phyloP scores from a whole-genome alignment of 2,797 vertebrate genomes.

The Diplodus sargus region DNA sequence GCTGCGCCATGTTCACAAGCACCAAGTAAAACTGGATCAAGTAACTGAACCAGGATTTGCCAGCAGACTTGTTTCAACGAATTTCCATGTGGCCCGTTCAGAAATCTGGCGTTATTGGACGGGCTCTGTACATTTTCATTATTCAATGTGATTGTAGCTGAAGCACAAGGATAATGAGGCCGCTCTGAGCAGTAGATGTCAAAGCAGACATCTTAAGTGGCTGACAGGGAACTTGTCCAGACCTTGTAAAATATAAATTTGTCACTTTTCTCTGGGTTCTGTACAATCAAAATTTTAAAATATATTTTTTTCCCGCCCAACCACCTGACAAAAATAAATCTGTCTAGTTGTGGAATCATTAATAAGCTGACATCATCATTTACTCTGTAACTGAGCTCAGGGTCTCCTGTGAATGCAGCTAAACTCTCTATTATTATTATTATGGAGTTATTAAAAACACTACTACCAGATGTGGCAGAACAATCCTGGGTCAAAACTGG shows the following conservation, averaged over 20 bases:
- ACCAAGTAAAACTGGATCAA: slow-evolving; percentile 37
- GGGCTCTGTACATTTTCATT: slow-evolving; percentile 27
- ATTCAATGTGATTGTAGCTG: slow-evolving; percentile 33
- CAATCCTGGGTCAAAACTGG: slow-evolving; percentile 33
- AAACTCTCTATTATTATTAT: slow-evolving; percentile 37
- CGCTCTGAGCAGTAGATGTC: slow-evolving; percentile 23
- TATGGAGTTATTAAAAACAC: slow-evolving; percentile 45
- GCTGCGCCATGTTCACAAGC: slow-evolving; percentile 32
- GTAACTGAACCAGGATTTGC: slow-evolving; percentile 13
- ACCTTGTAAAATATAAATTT: slow-evolving; percentile 38
- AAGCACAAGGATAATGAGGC: slow-evolving; percentile 56
- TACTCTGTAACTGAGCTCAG: slow-evolving; percentile 19
- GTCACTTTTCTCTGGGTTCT: slow-evolving; percentile 45
- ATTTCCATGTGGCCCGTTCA: slow-evolving; percentile 50
- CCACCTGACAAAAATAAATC: slow-evolving; percentile 26
- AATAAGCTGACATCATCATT: slow-evolving; percentile 54
- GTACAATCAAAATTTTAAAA: slow-evolving; percentile 1
- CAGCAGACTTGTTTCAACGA: slow-evolving; percentile 42
- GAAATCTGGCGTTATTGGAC: slow-evolving; percentile 42
- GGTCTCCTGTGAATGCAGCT: slow-evolving; percentile 18
- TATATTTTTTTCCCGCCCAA: slow-evolving; percentile 32
- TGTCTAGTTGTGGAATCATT: slow-evolving; percentile 34
- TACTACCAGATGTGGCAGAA: slow-evolving; percentile 46
- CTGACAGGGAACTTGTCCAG: slow-evolving; percentile 18
- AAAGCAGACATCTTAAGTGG: slow-evolving; percentile 30